Evolutionary conservation across 1,140 invertebrate genomes (phyloP).

Genomic region (Coptotermes formosanus): DNA sequence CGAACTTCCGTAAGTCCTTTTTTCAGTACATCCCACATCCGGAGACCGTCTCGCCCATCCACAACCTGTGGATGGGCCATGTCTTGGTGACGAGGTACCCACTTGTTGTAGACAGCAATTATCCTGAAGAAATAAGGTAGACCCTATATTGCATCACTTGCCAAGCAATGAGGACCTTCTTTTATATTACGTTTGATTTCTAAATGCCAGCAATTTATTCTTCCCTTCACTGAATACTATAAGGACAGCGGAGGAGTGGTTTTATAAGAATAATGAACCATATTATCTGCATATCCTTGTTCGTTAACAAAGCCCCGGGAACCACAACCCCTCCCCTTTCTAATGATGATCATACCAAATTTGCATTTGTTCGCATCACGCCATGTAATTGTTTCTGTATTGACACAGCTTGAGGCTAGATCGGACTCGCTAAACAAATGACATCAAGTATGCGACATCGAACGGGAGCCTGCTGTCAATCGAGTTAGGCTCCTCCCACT

Average conservation of each 20-base stretch:
- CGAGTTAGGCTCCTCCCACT: background rate
- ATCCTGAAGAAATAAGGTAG: no score
- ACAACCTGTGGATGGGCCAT: no score
- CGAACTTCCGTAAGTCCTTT: no score
- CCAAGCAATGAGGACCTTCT: no score
- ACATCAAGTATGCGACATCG: background rate
- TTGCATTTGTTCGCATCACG: background rate
- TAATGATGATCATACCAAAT: background rate
- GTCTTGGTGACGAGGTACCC: no score
- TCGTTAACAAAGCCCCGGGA: background rate
- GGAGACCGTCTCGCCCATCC: no score
- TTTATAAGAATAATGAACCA: background rate
- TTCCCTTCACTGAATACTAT: background rate
- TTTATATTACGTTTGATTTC: no score
- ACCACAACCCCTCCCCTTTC: background rate
- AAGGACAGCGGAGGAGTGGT: background rate
- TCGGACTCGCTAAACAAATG: background rate
- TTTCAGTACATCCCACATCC: no score
- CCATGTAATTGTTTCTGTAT: conserved; percentile 19
- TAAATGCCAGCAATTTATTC: background rate
- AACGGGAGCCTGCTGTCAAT: background rate
- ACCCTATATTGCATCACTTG: no score
- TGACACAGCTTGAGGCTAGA: background rate
- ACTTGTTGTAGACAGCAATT: no score
- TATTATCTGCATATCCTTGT: background rate